phyloP scores from a whole-genome alignment of 2,113 vertebrate species.

The Malurus melanocephalus region DNA sequence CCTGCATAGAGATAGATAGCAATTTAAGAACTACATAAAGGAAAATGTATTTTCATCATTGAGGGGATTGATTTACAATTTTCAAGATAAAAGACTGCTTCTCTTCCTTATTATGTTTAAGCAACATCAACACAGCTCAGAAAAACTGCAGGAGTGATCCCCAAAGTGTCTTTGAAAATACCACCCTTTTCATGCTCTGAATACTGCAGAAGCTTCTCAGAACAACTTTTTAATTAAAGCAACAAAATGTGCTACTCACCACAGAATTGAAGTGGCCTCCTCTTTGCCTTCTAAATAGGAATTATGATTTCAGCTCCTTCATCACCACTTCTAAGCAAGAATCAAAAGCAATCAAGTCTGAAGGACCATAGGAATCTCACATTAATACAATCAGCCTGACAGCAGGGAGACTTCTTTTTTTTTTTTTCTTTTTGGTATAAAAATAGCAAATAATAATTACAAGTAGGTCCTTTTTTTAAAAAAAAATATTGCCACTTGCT shows the following conservation, averaged over 20 bases:
- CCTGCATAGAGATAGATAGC: background rate
- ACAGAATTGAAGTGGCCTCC: slow-evolving; percentile 35
- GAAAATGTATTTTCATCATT: background rate
- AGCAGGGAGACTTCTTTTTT: background rate
- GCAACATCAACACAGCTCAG: background rate
- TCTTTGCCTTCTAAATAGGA: slow-evolving; percentile 37
- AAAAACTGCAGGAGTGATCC: background rate
- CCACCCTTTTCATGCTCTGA: background rate
- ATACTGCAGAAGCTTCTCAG: background rate
- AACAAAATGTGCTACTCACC: background rate
- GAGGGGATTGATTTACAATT: background rate
- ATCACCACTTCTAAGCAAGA: slow-evolving; percentile 56
- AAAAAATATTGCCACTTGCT: background rate
- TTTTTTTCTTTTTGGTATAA: background rate
- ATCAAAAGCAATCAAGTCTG: slow-evolving; percentile 62
- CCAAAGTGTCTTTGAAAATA: background rate
- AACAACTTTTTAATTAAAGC: slow-evolving; percentile 52
- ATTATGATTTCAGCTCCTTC: slow-evolving; percentile 62
- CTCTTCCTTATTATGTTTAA: background rate
- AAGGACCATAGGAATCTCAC: slow-evolving; percentile 43
- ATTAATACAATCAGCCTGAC: slow-evolving; percentile 60
- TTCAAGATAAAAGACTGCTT: background rate
- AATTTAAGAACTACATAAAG: background rate
- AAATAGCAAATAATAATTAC: background rate
- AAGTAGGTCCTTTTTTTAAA: background rate